A percentile compares a stretch with the other conserved stretches of the same genome.
Evolutionary conservation across 2,113 vertebrate species (phyloP).

Genomic region (Promerops cafer): DNA sequence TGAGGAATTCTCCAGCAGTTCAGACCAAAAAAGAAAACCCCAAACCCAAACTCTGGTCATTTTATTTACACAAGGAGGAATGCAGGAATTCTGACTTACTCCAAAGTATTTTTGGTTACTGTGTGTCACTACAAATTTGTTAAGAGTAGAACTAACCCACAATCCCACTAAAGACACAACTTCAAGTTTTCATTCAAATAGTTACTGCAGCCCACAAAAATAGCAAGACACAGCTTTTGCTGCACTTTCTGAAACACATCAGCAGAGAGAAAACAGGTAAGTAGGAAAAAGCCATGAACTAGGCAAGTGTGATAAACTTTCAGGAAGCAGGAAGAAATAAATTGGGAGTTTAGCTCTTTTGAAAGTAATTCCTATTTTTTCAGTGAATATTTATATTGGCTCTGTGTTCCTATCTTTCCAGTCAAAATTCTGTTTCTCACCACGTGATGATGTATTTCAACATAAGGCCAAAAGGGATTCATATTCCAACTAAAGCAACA

Average conservation of each 20-base stretch:
- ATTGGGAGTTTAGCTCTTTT: conserved; percentile 13
- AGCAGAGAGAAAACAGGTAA: conserved; percentile 6
- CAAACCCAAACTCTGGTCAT: neutral
- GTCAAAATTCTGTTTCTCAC: neutral
- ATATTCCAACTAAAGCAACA: neutral
- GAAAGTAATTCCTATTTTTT: conserved; percentile 35
- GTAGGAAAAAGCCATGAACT: neutral
- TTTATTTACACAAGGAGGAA: neutral
- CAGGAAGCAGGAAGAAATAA: conserved; percentile 50
- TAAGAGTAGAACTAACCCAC: neutral
- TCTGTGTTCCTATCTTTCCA: conserved; percentile 3
- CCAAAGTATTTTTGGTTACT: neutral
- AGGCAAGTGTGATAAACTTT: neutral
- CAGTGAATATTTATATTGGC: conserved; percentile 36
- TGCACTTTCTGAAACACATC: neutral
- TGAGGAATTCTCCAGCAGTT: neutral
- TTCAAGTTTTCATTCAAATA: neutral
- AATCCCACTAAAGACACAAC: neutral
- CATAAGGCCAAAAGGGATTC: neutral
- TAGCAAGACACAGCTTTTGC: neutral
- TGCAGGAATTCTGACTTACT: neutral
- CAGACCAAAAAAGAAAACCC: neutral
- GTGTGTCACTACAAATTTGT: neutral
- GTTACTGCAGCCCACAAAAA: neutral
- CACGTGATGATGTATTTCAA: neutral